Evolutionary conservation across 2,888 invertebrate species (phyloP), one percentile per base, ranked within the genome.

Genomic region (Platycheirus rosarum): DNA sequence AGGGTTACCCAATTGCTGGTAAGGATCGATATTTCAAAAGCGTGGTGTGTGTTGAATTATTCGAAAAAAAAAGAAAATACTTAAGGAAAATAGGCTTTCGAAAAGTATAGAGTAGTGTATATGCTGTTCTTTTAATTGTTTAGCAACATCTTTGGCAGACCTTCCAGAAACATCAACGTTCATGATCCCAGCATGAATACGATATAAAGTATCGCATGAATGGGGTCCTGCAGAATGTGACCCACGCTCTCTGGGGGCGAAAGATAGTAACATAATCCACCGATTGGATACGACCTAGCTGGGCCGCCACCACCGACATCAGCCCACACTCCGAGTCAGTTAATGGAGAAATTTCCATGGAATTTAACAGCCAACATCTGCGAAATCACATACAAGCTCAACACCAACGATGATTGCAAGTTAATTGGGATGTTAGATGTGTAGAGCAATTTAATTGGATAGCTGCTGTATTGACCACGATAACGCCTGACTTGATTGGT

Each of bases 401-500:
- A 99, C 46, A 99, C 99, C 18, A 99, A 93, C 5, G 99, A 99
- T 48, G 98, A 98, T 91, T 99, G 99, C 68, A 99, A 93, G 87
- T 99, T 99, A 91, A 99, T 99, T 84, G 99, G 99, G 88, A 99
- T 99, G 93, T 99, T 99, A 66, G 98, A 98, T 14, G 99, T 99
- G 93, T 99, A 99, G 94, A 99, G 99, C 62, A 99, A 92, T 91
- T 99, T 99, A 92, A 99, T 99, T 23, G 99, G 99, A 91, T 99
- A 99, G 86, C 98, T 98, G 87, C 97, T 98, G 93, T 99, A 98
- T 91, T 99, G 99, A 85, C 99, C 99, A 90, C 99, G 95, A 92
- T 99, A 99, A 85, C 99, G 95, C 99, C 98, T 3, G 98, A 98
- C 92, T 99, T 99, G 92, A 99, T 99, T 11, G 99, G 99, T 78